Evolutionary conservation across 2,797 vertebrate species (phyloP), one percentile per base, ranked within the genome.

Genomic region (Arnoldichthys spilopterus): DNA sequence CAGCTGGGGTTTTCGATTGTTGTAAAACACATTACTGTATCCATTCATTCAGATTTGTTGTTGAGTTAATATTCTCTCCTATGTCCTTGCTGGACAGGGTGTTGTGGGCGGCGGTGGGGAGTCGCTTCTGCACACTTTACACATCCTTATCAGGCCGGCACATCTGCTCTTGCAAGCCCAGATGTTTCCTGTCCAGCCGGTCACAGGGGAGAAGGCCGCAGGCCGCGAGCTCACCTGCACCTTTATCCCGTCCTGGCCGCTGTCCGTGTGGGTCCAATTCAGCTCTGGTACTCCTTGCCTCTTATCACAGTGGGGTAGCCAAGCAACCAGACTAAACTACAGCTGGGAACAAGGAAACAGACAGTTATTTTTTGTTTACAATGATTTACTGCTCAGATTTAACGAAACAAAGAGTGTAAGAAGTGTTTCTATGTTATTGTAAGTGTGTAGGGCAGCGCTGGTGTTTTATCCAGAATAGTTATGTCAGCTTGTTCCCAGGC

Each of bases 101-200:
- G 66, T 86, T 86, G 90, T 87, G 83, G 84, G 84, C 49, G 43
- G 47, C 15, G 8, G 8, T 15, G 18, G 68, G 1, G 66, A 40
- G 43, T 37, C 66, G 16, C 53, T 61, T 61, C 26, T 84, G 85
- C 84, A 88, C 85, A 47, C 64, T 58, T 67, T 78, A 68, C 22
- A 8, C 45, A 18, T 84, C 88, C 87, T 93, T 94, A 94, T 95
- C 93, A 91, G 88, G 87, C 87, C 85, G 86, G 83, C 87, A 92
- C 93, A 94, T 95, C 94, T 94, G 93, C 88, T 86, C 90, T 89
- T 84, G 86, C 85, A 86, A 88, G 84, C 89, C 92, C 94, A 95
- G 94, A 95, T 95, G 94, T 95, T 95, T 95, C 94, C 94, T 95
- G 92, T 91, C 89, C 90, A 87, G 90, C 88, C 90, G 89, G 90